phyloP scores from a whole-genome alignment of 2,113 vertebrate species.

The Triplophysa tibetana region DNA sequence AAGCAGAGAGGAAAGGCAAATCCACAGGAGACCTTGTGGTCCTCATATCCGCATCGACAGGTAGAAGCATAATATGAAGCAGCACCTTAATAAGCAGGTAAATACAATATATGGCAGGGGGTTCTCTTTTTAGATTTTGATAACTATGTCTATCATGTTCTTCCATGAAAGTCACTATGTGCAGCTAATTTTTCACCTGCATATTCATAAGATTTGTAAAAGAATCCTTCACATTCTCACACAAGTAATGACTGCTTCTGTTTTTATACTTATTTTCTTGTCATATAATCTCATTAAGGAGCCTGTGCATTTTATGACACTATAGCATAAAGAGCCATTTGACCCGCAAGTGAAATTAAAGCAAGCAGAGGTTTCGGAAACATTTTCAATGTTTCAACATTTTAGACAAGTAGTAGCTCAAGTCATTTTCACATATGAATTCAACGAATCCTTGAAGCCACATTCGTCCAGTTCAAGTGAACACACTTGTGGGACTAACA shows the following conservation, averaged over 20 bases:
- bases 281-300: neutral
- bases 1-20: conserved; percentile 52
- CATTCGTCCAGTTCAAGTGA: neutral
- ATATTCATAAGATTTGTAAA: neutral
- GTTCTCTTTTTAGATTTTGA: neutral
- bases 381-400: neutral
- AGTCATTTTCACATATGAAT: conserved; percentile 33
- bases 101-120: neutral
- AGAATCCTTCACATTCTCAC: neutral
- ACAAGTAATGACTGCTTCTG: neutral
- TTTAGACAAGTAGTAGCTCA: conserved; percentile 5
- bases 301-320: neutral
- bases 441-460: conserved; percentile 15
- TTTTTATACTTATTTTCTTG: neutral
- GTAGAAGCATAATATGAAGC: conserved; percentile 18
- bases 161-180: neutral
- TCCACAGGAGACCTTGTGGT: conserved; percentile 49
- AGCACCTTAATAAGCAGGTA: conserved; percentile 7
- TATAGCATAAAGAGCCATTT: neutral
- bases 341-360: neutral
- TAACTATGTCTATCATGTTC: conserved; percentile 6
- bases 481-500: neutral
- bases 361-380: neutral
- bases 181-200: neutral
- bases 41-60: neutral